These are phyloP conservation scores for Chaetoderma sp. DNA, from an alignment of 2,888 invertebrate genomes.

Conservation along the genomic window DNA sequence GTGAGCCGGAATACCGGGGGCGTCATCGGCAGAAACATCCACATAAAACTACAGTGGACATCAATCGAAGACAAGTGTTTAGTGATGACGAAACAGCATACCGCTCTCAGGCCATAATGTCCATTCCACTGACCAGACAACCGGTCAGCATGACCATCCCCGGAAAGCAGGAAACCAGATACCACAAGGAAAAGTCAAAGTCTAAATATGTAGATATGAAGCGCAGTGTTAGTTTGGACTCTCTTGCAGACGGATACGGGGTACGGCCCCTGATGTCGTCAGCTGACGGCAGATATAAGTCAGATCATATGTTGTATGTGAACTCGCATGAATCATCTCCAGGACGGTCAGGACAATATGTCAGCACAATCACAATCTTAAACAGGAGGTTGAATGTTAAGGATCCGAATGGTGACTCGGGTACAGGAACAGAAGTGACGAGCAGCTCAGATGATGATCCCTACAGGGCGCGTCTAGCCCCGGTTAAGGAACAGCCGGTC, in stretches of 20 bases:
- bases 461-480: not conserved
- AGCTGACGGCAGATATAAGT: not conserved
- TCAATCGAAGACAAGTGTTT: not conserved
- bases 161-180: slow-evolving; percentile 1
- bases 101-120: slow-evolving; percentile 1
- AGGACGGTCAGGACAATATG: too few species aligned
- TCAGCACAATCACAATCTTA: slow-evolving; percentile 10
- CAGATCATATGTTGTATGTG: not conserved
- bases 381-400: slow-evolving; percentile 5
- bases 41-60: not conserved
- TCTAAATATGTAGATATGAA: not conserved
- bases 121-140: slow-evolving; percentile 3
- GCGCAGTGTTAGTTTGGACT: slow-evolving; percentile 1
- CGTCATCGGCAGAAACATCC: not conserved
- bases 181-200: not conserved
- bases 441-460: slow-evolving; percentile 21
- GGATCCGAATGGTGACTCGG: slow-evolving; percentile 21
- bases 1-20: not conserved
- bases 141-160: slow-evolving; percentile 6
- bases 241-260: not conserved
- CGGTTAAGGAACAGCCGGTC: not conserved
- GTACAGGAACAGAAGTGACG: slow-evolving; percentile 23
- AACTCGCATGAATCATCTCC: too few species aligned
- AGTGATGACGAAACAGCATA: too few species aligned
- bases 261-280: not conserved